Percentiles rank a stretch among this genome's conserved stretches.
phyloP scores from a whole-genome alignment of 2,888 invertebrate species.

The Adelognathus sp. region DNA sequence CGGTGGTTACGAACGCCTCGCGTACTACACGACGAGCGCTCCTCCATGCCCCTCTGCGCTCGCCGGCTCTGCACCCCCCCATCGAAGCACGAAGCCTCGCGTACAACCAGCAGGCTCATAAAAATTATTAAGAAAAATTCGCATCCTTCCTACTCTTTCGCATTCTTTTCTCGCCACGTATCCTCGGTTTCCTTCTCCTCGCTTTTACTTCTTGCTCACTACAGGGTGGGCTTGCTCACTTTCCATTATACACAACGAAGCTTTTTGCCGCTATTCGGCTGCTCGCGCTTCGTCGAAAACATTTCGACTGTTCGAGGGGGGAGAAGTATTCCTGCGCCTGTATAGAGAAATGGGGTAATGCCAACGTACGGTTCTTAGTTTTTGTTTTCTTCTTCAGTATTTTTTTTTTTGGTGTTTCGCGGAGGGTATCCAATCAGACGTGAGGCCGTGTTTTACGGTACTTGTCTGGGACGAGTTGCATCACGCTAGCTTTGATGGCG shows the following conservation, averaged over 20 bases:
- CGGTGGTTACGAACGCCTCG: constrained; percentile 59
- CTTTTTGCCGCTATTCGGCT: constrained; percentile 24
- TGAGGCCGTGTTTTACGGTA: constrained; percentile 48
- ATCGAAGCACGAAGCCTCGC: constrained; percentile 32
- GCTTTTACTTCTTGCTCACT: constrained; percentile 19
- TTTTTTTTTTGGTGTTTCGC: constrained; percentile 22
- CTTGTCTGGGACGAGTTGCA: constrained; percentile 36
- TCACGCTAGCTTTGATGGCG: constrained; percentile 28
- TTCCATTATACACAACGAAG: neutral
- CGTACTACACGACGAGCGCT: constrained; percentile 63
- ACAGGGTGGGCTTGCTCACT: constrained; percentile 28
- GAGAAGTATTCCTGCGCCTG: constrained; percentile 17
- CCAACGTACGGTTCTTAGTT: constrained; percentile 19
- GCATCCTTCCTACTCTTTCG: constrained; percentile 28
- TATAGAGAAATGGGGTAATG: constrained; percentile 24
- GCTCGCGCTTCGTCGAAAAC: constrained; percentile 42
- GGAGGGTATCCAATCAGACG: constrained; percentile 60
- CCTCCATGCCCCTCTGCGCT: constrained; percentile 19
- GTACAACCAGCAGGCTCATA: constrained; percentile 51
- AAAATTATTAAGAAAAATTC: constrained; percentile 66
- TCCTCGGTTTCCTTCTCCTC: constrained; percentile 21
- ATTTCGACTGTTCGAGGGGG: constrained; percentile 46
- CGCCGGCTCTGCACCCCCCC: constrained; percentile 50
- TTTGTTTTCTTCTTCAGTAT: constrained; percentile 6
- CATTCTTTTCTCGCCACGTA: constrained; percentile 5